Percentiles rank a stretch among this genome's conserved stretches.
These are phyloP conservation scores for Tetrax tetrax DNA, from an alignment of 2,113 vertebrate genomes.

Conservation along the genomic window DNA sequence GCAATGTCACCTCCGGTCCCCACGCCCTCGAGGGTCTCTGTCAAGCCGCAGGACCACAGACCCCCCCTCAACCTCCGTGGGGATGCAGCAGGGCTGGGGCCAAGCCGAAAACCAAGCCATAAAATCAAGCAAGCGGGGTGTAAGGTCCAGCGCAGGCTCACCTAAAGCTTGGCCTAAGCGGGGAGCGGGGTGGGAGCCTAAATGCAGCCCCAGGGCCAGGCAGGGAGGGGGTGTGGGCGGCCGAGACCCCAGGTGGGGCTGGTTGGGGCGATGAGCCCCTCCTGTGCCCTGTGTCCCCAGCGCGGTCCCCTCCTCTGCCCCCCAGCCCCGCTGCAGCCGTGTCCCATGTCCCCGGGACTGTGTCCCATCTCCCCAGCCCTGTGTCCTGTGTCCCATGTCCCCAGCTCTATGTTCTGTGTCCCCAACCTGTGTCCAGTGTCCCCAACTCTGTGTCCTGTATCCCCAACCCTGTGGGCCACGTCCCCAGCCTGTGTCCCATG, in stretches of 20 bases:
- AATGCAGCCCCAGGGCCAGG: background rate
- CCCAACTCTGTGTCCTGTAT: too few relatives aligned
- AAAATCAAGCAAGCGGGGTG: fast-evolving
- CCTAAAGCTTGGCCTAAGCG: background rate
- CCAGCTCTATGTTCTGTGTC: background rate
- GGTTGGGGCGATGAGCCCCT: background rate
- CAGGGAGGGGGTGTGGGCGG: background rate
- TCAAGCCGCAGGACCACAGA: background rate
- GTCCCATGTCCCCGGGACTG: too few relatives aligned
- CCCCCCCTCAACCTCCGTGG: too few relatives aligned
- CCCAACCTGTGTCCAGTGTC: background rate
- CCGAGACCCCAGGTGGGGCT: too few relatives aligned
- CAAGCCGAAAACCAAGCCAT: fast-evolving
- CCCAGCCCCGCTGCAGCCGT: too few relatives aligned
- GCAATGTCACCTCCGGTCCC: background rate
- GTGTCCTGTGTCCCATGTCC: background rate
- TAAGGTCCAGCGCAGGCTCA: too few relatives aligned
- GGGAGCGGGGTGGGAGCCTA: background rate
- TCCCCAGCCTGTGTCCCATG: too few relatives aligned
- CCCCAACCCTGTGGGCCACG: too few relatives aligned
- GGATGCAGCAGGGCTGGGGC: background rate
- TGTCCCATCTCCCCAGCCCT: background rate
- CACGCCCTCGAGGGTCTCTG: fast-evolving
- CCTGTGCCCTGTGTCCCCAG: too few relatives aligned
- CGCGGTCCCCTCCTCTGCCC: too few relatives aligned